phyloP scores from a whole-genome alignment of 2,888 invertebrate species.

The Teinopalpus imperialis region DNA sequence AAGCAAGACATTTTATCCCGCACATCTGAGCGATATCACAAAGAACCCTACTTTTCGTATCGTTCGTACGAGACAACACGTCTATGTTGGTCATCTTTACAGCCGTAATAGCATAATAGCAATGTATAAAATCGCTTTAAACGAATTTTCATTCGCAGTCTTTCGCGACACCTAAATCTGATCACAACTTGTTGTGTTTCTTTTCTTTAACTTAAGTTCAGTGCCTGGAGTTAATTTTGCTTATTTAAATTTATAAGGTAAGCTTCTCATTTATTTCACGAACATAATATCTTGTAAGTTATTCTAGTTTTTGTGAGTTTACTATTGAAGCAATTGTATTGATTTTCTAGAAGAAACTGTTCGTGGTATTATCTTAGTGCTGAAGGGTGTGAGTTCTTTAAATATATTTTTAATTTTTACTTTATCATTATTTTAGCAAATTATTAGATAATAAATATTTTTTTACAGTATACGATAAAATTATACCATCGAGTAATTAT shows the following conservation, averaged over 20 bases:
- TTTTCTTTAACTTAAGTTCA: slow-evolving; percentile 11
- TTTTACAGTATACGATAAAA: too few relatives aligned
- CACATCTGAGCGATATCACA: not conserved
- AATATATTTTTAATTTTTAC: too few relatives aligned
- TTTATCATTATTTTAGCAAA: too few relatives aligned
- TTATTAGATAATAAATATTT: too few relatives aligned
- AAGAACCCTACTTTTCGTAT: slow-evolving; percentile 12
- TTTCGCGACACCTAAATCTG: slow-evolving; percentile 36
- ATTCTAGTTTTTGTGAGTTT: too few relatives aligned
- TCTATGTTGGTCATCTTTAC: slow-evolving; percentile 17
- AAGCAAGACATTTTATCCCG: slow-evolving; percentile 8
- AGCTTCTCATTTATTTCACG: not conserved
- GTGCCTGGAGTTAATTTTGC: slow-evolving; percentile 8
- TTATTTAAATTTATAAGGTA: slow-evolving; percentile 2
- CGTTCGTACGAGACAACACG: slow-evolving; percentile 16
- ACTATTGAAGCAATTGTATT: too few relatives aligned
- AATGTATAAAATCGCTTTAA: slow-evolving; percentile 40
- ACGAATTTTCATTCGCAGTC: slow-evolving; percentile 38
- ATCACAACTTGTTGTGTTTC: slow-evolving; percentile 32
- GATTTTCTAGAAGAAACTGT: too few relatives aligned
- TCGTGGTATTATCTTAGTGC: too few relatives aligned
- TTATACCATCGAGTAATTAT: too few relatives aligned
- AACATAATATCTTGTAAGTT: too few relatives aligned
- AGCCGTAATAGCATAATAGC: slow-evolving; percentile 27
- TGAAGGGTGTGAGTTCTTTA: too few relatives aligned